Percentiles rank a stretch among this genome's conserved stretches.
These are phyloP conservation scores for Drosophila sp. DNA, from an alignment of 1,140 invertebrate genomes.

Conservation along the genomic window DNA sequence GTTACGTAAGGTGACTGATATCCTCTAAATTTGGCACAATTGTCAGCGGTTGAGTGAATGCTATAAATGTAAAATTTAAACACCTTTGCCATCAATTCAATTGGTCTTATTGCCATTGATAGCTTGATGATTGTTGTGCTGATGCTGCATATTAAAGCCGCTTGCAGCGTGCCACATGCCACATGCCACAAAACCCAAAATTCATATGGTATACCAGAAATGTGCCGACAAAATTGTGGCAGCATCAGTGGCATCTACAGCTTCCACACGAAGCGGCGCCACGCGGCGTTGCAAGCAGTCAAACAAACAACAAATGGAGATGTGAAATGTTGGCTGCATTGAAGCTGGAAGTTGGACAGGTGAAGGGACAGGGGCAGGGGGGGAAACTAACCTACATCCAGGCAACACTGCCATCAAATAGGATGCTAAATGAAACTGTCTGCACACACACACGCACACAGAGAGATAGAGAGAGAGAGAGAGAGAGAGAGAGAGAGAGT, in stretches of 20 bases:
- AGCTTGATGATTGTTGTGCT: conserved; percentile 7
- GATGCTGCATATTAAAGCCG: conserved; percentile 16
- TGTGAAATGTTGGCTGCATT: conserved; percentile 18
- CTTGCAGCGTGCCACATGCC: conserved; percentile 17
- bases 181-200: conserved; percentile 38
- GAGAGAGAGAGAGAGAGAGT: background rate
- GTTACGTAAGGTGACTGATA: no score
- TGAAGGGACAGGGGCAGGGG: no score
- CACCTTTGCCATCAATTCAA: background rate
- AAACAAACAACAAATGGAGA: conserved; percentile 45
- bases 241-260: conserved; percentile 4
- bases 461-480: background rate
- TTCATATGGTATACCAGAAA: conserved; percentile 68
- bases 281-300: conserved; percentile 8
- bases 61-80: no score
- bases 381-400: conserved; percentile 20
- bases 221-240: conserved; percentile 49
- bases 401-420: conserved; percentile 6
- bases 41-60: no score
- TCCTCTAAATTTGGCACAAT: no score
- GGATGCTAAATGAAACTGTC: conserved; percentile 51
- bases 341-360: background rate
- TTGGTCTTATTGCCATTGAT: background rate
- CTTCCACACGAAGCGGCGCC: background rate
- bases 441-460: conserved; percentile 19